Percentiles rank a stretch among this genome's conserved stretches.
These are phyloP conservation scores for Loripinus fragilis DNA, from an alignment of 2,888 invertebrate species.

Conservation along the genomic window DNA sequence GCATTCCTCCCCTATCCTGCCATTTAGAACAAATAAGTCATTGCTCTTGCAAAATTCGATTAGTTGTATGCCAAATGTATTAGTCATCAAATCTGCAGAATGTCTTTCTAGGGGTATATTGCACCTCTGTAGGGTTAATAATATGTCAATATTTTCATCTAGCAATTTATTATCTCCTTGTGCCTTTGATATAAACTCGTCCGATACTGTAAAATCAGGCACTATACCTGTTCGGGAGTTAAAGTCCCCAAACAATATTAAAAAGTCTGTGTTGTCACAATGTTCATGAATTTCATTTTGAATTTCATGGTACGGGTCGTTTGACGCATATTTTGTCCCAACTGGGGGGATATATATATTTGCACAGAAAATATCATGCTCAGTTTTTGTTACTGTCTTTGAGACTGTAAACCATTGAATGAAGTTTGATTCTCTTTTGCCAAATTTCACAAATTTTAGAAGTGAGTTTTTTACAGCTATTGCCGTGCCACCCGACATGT, in stretches of 20 bases:
- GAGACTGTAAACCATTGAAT: not conserved
- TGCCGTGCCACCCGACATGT: conserved; percentile 1
- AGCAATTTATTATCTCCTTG: not conserved
- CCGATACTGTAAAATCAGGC: conserved; percentile 4
- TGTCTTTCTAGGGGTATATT: not conserved
- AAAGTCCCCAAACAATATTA: conserved; percentile 15
- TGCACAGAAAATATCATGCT: not conserved
- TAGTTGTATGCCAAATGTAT: conserved; percentile 12
- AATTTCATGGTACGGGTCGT: conserved; percentile 1
- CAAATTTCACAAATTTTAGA: too few species aligned
- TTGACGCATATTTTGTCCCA: not conserved
- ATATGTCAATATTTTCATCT: not conserved
- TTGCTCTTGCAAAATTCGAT: conserved; percentile 18
- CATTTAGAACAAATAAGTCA: conserved; percentile 19
- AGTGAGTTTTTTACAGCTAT: not conserved
- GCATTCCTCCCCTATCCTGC: not conserved
- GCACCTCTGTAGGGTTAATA: not conserved
- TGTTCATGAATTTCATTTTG: not conserved
- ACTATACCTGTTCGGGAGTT: conserved; percentile 9
- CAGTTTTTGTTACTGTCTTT: not conserved
- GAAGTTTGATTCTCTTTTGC: not conserved
- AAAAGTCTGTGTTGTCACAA: not conserved
- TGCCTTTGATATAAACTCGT: conserved; percentile 5
- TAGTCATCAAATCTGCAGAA: conserved; percentile 5
- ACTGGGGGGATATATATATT: not conserved